Base-by-base conservation (phyloP, 2,113 vertebrate species). In the Protomyctophum bolini region DNA sequence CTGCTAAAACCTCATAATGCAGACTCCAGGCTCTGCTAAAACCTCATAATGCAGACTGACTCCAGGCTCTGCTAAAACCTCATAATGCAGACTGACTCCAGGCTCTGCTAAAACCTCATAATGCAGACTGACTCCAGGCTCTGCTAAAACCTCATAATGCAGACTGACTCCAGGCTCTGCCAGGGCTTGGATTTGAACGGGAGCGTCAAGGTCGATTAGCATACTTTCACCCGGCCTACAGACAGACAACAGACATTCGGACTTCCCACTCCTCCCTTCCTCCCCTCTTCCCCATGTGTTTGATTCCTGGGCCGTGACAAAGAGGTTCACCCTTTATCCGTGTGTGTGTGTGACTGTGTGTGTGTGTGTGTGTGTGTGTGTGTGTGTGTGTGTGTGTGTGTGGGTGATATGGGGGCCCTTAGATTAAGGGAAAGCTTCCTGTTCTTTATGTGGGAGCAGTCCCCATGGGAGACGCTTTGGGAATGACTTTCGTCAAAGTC, bases 371-470 rank as follows among this genome's bases (percentile, higher is more conserved):
- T 80, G 79, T 49, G 58, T 51, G 0, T 58, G 69, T 77, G 58
- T 76, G 56, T 49, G 58, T 51, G 68, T 63, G 68, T 48, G 77
- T 75, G 76, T 73, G 70, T 77, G 82, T 65, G 68, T 21, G 68
- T 84, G 72, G 83, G 81, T 80, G 79, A 80, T 83, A 86, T 86
- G 80, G 83, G 80, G 87, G 77, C 78, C 80, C 79, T 90, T 89
- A 92, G 92, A 92, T 93, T 93, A 93, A 93, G 91, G 91, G 88
- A 90, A 93, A 87, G 91, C 90, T 92, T 93, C 92, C 92, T 93
- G 91, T 87, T 92, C 90, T 92, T 93, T 93, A 91, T 93, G 88
- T 86, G 82, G 81, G 83, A 74, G 79, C 21, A 21, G 84, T 85
- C 80, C 87, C 83, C 80, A 80, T 52, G 76, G 89, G 88, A 90